Evolutionary conservation across 2,797 vertebrate species (phyloP), one percentile per base, ranked within the genome.

Genomic region (Eulemur rubriventer): DNA sequence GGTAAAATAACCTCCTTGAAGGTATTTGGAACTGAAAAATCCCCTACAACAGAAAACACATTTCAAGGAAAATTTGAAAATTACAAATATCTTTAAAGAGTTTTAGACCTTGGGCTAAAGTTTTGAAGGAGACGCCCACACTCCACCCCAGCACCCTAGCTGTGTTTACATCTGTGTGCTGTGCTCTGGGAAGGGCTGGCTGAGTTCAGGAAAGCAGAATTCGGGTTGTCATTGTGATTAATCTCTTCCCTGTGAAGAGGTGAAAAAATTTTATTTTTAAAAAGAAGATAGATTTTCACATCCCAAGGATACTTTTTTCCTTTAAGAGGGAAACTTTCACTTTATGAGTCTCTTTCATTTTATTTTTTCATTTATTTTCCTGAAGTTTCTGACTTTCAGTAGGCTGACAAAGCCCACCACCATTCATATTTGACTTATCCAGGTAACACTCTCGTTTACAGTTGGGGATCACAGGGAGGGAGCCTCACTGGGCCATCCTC

Each of bases 381-480:
- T 96, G 61, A 96, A 90, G 80, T 48, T 95, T 94, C 70, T 89
- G 93, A 81, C 63, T 96, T 96, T 93, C 35, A 67, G 70, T 67
- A 97, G 96, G 43, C 73, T 95, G 52, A 93, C 81, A 96, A 89
- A 94, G 63, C 76, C 89, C 41, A 43, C 33, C 14, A 11, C 26
- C 96, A 80, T 97, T 98, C 97, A 67, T 69, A 97, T 91, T 95
- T 91, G 89, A 73, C 38, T 91, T 82, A 92, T 95, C 94, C 86
- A 48, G 94, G 65, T 96, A 96, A 96, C 48, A 85, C 33, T 69
- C 96, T 98, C 78, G 94, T 95, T 97, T 97, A 93, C 89, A 94
- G 91, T 83, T 93, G 75, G 96, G 94, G 94, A 96, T 89, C 69
- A 0, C 57, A 78, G 73, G 93, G 12, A 80, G 70, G 38, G 59